Evolutionary conservation across 2,888 invertebrate genomes (phyloP).

Genomic region (Entomobrya multifasciata): DNA sequence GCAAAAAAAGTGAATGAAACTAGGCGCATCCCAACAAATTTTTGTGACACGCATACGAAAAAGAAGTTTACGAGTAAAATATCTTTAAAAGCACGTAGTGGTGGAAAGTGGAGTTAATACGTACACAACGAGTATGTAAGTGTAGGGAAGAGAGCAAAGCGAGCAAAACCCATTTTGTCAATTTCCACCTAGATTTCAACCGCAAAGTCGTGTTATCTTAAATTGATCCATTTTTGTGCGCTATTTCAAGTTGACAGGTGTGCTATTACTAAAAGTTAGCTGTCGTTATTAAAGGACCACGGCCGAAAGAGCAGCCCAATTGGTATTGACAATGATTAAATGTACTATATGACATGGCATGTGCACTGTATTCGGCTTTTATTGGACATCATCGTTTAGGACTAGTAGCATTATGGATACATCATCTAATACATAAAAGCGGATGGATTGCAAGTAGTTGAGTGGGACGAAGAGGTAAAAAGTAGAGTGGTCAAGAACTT

Average conservation of each 20-base stretch:
- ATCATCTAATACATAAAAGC: neutral
- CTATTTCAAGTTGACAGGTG: slow-evolving; percentile 61
- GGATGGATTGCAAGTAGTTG: slow-evolving; percentile 30
- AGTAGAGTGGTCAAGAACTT: neutral
- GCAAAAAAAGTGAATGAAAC: neutral
- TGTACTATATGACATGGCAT: slow-evolving; percentile 33
- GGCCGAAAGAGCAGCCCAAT: slow-evolving; percentile 60
- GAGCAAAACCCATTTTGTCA: slow-evolving; percentile 44
- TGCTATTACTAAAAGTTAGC: slow-evolving; percentile 57
- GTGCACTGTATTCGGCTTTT: neutral
- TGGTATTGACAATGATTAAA: slow-evolving; percentile 59
- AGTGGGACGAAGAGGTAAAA: neutral
- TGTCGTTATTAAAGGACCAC: slow-evolving; percentile 54
- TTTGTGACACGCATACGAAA: slow-evolving; percentile 62
- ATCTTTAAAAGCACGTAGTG: slow-evolving; percentile 29
- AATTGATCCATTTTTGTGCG: slow-evolving; percentile 59
- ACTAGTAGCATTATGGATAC: neutral
- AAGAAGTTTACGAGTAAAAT: slow-evolving; percentile 17
- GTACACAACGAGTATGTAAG: neutral
- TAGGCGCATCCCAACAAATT: slow-evolving; percentile 45
- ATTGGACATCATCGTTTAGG: neutral
- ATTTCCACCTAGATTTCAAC: slow-evolving; percentile 47
- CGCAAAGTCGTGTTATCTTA: slow-evolving; percentile 55
- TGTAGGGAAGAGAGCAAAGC: neutral
- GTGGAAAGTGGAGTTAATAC: slow-evolving; percentile 5